These are phyloP conservation scores for Myopa testacea DNA, from an alignment of 2,888 invertebrate species.

Conservation along the genomic window DNA sequence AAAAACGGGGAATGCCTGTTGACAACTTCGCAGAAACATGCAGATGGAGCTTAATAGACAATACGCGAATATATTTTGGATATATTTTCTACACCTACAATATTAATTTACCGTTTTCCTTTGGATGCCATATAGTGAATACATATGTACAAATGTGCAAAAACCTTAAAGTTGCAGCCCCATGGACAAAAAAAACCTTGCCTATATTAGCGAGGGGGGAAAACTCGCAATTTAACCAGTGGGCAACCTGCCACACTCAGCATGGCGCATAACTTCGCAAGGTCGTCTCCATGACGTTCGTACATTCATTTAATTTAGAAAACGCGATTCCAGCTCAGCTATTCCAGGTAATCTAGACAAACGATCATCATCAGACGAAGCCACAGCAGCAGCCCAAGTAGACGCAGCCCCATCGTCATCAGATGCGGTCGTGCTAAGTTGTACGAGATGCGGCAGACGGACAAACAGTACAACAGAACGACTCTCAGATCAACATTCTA, in stretches of 20 bases:
- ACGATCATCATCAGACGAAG: constrained; percentile 45
- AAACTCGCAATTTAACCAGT: constrained; percentile 32
- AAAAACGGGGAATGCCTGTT: neutral
- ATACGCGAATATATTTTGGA: neutral
- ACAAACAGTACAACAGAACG: constrained; percentile 5
- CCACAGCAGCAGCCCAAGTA: neutral
- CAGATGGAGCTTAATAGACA: neutral
- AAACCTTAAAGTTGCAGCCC: neutral
- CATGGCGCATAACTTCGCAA: constrained; percentile 47
- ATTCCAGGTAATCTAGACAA: constrained; percentile 51
- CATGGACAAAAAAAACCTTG: constrained; percentile 14
- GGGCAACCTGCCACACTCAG: constrained; percentile 31
- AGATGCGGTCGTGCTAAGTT: constrained; percentile 26
- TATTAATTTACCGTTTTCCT: neutral
- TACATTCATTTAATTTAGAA: constrained; percentile 39
- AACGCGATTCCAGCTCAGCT: constrained; percentile 20
- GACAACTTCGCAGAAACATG: neutral
- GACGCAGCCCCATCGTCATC: constrained; percentile 1
- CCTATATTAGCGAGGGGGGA: neutral
- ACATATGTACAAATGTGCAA: too few species aligned
- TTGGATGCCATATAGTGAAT: too few species aligned
- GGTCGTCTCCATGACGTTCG: constrained; percentile 46
- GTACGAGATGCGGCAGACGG: neutral
- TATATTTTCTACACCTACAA: neutral
- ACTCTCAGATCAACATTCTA: neutral